Base-by-base conservation (phyloP, 2,888 invertebrate species). In the Tachina fera region DNA sequence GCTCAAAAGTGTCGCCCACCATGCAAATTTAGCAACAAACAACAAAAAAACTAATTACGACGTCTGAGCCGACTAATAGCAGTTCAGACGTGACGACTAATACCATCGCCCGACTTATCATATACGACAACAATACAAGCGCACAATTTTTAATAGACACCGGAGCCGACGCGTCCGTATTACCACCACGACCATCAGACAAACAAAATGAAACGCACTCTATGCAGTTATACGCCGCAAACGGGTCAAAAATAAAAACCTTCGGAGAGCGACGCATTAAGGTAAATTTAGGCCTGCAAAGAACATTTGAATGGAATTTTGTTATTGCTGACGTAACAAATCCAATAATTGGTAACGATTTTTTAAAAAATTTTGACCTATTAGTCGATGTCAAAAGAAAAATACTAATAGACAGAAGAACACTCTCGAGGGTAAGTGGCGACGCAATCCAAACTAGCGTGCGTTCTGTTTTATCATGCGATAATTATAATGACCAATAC, bases 281-380 rank as follows among this genome's bases (percentile, higher is more conserved):
- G 31, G 9, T 75, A 41, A 45, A 22, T n/a, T 61, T 75, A 63
- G 68, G 74, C 9, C 41, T 75, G 1, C 51, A 45, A 4, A 41
- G 75, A 10, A 14, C 10, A 3, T 81, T 75, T 16, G 58, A 63
- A 11, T 71, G 79, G 63, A 65, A 41, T 16, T 70, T 70, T 22
- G 13, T 51, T 0, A 22, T 61, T 9, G 80, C 80, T 19, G 58
- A 80, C 22, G 74, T 80, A 3, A 56, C 63, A 0, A 16, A n/a
- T 9, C 45, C 72, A 45, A 80, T 80, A 31, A 72, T 80, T 13
- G 79, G 79, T 14, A 47, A 13, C 9, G 79, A 72, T 49, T 80
- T 80, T 53, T n/a, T 65, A 8, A 11, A 47, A 14, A 31, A 80
- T 1, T 71, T 72, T 14, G 51, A 65, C 22, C 39, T 77, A 10